A percentile compares a stretch with the other conserved stretches of the same genome.
phyloP scores from a whole-genome alignment of 2,797 vertebrate genomes.

The Kryptopterus vitreolus region DNA sequence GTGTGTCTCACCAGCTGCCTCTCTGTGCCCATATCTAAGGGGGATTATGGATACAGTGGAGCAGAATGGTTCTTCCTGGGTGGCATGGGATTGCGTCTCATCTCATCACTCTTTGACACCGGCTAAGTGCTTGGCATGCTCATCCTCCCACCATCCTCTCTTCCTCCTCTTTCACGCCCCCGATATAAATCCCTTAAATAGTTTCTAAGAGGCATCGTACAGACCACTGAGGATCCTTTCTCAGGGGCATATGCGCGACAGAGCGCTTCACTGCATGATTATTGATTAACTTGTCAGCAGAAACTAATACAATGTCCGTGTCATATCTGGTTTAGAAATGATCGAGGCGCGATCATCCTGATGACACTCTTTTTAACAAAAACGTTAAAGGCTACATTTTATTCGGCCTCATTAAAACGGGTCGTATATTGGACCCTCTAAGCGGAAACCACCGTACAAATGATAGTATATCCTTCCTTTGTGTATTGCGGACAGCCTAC shows the following conservation, averaged over 20 bases:
- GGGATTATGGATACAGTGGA: constrained; percentile 45
- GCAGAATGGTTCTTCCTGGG: constrained; percentile 45
- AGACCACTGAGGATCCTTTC: constrained; percentile 37
- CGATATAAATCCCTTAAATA: constrained; percentile 44
- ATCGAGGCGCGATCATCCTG: background rate
- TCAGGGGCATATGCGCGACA: constrained; percentile 3
- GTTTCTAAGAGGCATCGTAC: constrained; percentile 49
- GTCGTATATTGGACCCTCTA: background rate
- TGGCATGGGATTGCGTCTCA: constrained; percentile 32
- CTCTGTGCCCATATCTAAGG: constrained; percentile 39
- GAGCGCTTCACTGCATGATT: constrained; percentile 33
- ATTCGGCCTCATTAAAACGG: background rate
- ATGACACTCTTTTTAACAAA: background rate
- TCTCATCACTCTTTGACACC: constrained; percentile 40
- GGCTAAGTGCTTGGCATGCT: constrained; percentile 38
- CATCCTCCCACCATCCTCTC: constrained; percentile 11
- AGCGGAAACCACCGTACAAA: background rate
- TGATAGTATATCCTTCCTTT: background rate
- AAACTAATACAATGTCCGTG: constrained; percentile 49
- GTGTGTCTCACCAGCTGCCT: constrained; percentile 35
- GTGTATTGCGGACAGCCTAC: background rate
- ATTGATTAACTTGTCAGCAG: constrained; percentile 65
- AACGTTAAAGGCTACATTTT: background rate
- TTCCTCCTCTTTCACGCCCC: background rate
- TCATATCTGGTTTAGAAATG: constrained; percentile 39